Conservation (phyloP, 2,797 vertebrate species). For the Urophycis tenuis region DNA sequence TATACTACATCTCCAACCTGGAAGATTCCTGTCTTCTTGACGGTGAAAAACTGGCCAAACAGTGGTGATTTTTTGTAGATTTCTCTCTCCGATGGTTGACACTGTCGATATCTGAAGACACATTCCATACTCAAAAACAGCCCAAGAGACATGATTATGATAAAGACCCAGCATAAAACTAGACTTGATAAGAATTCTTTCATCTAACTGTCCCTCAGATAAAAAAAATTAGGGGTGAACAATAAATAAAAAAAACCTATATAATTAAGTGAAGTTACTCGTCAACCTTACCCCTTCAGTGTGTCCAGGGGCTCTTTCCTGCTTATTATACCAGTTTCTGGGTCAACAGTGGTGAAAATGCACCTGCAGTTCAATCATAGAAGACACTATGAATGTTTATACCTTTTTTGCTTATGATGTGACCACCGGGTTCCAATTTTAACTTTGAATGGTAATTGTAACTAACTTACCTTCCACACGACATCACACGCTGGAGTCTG, state of each 20-base stretch:
- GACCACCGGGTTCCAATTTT: neutral
- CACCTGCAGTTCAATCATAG: constrained; percentile 66
- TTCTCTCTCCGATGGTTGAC: constrained; percentile 74
- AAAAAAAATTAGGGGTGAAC: neutral
- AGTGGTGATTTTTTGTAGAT: constrained; percentile 76
- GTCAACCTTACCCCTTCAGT: constrained; percentile 73
- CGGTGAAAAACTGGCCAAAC: constrained; percentile 81
- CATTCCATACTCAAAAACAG: neutral
- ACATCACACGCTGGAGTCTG: constrained; percentile 76
- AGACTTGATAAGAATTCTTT: neutral
- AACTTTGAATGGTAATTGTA: neutral
- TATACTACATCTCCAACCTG: constrained; percentile 85
- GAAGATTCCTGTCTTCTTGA: constrained; percentile 78
- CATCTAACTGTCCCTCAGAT: no score
- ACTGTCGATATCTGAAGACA: constrained; percentile 81
- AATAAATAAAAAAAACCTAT: neutral
- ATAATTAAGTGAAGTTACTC: neutral
- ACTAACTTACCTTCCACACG: constrained; percentile 79
- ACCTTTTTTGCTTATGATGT: neutral
- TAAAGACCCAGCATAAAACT: neutral
- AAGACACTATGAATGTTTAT: neutral
- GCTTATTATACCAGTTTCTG: constrained; percentile 77
- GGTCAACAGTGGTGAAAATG: constrained; percentile 85
- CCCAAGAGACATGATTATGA: neutral
- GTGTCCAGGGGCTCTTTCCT: constrained; percentile 88